Evolutionary conservation across 30 jellyfish, hydroid and myxozoan genomes (phyloP).

Genomic region (Hydractinia symbiolongicarpus): DNA sequence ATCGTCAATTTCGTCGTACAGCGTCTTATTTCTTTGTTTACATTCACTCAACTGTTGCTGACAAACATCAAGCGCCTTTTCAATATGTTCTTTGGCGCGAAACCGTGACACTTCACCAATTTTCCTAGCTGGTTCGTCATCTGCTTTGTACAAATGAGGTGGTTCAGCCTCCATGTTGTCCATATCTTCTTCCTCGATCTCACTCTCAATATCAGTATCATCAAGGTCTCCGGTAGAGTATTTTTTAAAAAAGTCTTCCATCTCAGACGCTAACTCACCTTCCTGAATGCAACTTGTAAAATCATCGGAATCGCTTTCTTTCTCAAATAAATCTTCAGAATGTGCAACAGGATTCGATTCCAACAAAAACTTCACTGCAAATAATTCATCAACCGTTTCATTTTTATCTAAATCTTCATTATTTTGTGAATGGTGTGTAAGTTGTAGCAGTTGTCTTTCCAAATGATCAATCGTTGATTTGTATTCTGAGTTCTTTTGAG

Average conservation of each 20-base stretch:
- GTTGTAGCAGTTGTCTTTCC: constrained; percentile 17
- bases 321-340: background rate
- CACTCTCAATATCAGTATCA: background rate
- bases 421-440: background rate
- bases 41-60: constrained; percentile 8
- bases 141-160: background rate
- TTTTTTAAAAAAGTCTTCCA: constrained; percentile 5
- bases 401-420: background rate
- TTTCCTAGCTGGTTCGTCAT: background rate
- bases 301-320: constrained; percentile 8
- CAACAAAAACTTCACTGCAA: constrained; percentile 1
- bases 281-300: constrained; percentile 10
- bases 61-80: constrained; percentile 5
- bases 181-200: background rate
- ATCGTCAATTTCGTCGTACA: background rate
- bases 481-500: background rate
- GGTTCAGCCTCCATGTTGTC: background rate
- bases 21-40: background rate
- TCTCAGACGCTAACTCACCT: constrained; percentile 18
- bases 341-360: background rate
- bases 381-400: constrained; percentile 14
- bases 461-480: constrained; percentile 18
- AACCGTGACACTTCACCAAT: background rate
- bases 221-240: background rate
- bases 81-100: constrained; percentile 2